Base-by-base conservation (phyloP, 2,888 invertebrate genomes). In the Alcis repandata region DNA sequence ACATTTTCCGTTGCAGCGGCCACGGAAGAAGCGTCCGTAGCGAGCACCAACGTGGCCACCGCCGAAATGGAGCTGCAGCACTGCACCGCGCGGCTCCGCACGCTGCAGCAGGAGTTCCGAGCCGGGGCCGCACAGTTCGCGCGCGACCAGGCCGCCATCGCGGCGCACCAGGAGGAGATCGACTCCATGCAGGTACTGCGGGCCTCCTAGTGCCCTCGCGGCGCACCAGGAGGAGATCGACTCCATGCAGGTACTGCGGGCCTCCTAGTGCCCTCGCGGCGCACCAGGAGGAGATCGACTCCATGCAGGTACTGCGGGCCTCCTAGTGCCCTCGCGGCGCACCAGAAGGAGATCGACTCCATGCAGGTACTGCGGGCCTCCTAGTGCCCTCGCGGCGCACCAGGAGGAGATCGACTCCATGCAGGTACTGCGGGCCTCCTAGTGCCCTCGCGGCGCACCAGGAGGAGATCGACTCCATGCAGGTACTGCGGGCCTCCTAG, bases 31-130 rank as follows among this genome's bases (percentile, higher is more conserved):
- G 95, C 96, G 0, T 95, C 96, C 9, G 95, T 96, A 79, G 96
- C 97, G 0, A 95, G 96, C 68, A 98, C 98, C 0, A 96, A 96
- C 69, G 95, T 95, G 11, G 96, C 97, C 71, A 96, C 97, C 71
- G 95, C 96, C 17, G 94, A 95, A 60, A 97, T 98, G 96, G 96
- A 96, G 82, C 86, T 96, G 72, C 92, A 92, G 20, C 96, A 96
- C 76, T 94, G 61, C 92, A 90, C n/a, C n/a, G n/a, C n/a, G 53
- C 90, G 96, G 36, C 88, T 98, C 19, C 94, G 91, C 58, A 93
- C 94, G 43, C 96, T 97, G 78, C 94, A 96, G 82, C 89, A 88
- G 13, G 96, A 97, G 72, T 92, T 96, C 77, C 94, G 95, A 64
- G 92, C 94, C 59, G 96, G 95, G 69, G 95, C 96, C 70, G 90